These are phyloP conservation scores for Vanessa cardui DNA, from an alignment of 2,888 invertebrate genomes.

Conservation along the genomic window DNA sequence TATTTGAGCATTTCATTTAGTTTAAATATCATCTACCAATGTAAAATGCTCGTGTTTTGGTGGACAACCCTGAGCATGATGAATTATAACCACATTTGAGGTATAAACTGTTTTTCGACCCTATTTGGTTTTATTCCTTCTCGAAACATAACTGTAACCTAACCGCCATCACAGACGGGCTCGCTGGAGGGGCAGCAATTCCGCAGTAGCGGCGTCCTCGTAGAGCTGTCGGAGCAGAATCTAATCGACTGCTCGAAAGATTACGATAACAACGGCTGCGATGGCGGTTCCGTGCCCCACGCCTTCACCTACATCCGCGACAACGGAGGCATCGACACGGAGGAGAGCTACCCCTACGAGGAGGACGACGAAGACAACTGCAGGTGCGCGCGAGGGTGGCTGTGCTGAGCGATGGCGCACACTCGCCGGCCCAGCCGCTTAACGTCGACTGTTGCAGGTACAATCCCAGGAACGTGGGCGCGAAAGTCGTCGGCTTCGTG, in stretches of 20 bases:
- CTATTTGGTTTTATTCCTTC: too few species aligned
- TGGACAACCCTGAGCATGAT: too few species aligned
- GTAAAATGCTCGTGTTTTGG: too few species aligned
- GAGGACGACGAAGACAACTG: constrained; percentile 87
- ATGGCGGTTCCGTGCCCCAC: constrained; percentile 91
- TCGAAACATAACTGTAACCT: too few species aligned
- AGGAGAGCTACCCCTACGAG: constrained; percentile 93
- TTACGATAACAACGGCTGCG: constrained; percentile 95
- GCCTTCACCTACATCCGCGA: constrained; percentile 93
- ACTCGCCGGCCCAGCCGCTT: not conserved
- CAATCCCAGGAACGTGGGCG: constrained; percentile 86
- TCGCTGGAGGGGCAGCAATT: constrained; percentile 95
- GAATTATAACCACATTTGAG: too few species aligned
- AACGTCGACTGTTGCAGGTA: constrained; percentile 68
- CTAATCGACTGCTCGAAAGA: constrained; percentile 92
- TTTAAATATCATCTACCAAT: too few species aligned
- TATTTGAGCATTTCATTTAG: too few species aligned
- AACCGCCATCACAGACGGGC: constrained; percentile 85
- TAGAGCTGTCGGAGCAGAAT: constrained; percentile 96
- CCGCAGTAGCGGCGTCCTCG: constrained; percentile 88
- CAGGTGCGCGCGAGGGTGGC: constrained; percentile 69
- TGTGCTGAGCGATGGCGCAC: too few species aligned
- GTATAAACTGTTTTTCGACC: too few species aligned
- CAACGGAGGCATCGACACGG: constrained; percentile 95
- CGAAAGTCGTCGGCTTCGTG: constrained; percentile 90